Base-by-base conservation (phyloP, 2,888 invertebrate species). In the Lamellibrachia satsuma region DNA sequence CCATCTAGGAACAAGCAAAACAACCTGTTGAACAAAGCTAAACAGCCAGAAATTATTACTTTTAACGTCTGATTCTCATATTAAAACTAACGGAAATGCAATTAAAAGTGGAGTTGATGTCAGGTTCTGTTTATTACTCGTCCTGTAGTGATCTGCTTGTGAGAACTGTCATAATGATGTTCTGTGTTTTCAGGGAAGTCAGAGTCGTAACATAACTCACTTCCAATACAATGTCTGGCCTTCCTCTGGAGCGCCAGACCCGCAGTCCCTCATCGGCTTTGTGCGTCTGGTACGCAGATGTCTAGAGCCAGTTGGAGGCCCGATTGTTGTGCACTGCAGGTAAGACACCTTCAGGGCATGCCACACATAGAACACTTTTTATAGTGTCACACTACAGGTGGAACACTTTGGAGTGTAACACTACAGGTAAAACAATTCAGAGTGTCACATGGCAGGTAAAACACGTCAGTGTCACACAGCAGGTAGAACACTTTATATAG, bases 171-270 rank as follows among this genome's bases (percentile, higher is more conserved):
- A 39, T 39, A 39, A 39, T 39, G 0, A 39, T 39, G 39, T 39
- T 39, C 39, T 39, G 39, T 39, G 39, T 39, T 75, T 75, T n/a
- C 75, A 75, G 75, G 75, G 75, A 3, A 2, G 15, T 22, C 15
- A 75, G 6, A 91, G 52, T 90, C 11, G 91, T 94, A n/a, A 39
- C 52, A 39, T 52, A 94, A 6, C 97, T 94, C 99, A 99, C 96
- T 99, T 98, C 96, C 99, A 99, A 96, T 99, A 99, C 96, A 98
- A 98, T 52, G 98, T 98, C 57, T 99, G 99, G 99, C 99, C 99
- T 0, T 99, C 99, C 97, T 99, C 99, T 96, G 98, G 98, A 7
- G 98, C 99, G 94, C 99, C 99, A 95, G 98, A 98, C 91, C 99
- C 99, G 0, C 92, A 93, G 27, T 93, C 93, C 3, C 92, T 94